Percentiles rank a stretch among this genome's conserved stretches.
Evolutionary conservation across 2,888 invertebrate genomes (phyloP).

Genomic region (Phyllotreta striolata): DNA sequence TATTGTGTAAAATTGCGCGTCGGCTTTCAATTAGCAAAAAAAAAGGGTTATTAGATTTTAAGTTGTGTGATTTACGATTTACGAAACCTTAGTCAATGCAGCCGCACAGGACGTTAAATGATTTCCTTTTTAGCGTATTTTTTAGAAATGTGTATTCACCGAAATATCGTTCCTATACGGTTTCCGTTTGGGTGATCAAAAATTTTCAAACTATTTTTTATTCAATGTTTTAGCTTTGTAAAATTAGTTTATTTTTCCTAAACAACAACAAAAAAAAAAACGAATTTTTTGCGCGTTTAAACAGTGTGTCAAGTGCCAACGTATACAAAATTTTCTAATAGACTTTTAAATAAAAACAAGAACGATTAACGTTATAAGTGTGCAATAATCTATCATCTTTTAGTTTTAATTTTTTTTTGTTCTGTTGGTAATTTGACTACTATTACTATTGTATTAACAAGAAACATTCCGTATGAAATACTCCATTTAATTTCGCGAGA

Average conservation of each 20-base stretch:
- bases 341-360: conserved; percentile 13
- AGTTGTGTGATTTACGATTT: conserved; percentile 28
- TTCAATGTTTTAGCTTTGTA: conserved; percentile 14
- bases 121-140: conserved; percentile 14
- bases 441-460: conserved; percentile 1
- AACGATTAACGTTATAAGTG: conserved; percentile 21
- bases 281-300: conserved; percentile 7
- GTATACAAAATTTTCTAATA: conserved; percentile 26
- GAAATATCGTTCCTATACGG: conserved; percentile 14
- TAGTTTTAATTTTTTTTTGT: not conserved
- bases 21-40: conserved; percentile 3
- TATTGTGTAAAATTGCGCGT: conserved; percentile 13
- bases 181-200: conserved; percentile 4
- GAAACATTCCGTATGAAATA: too few species aligned
- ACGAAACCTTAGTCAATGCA: conserved; percentile 17
- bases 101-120: conserved; percentile 1
- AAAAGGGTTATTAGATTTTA: conserved; percentile 28
- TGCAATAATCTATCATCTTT: conserved; percentile 18
- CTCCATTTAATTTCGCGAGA: too few species aligned
- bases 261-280: too few species aligned
- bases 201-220: conserved; percentile 15
- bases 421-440: not conserved
- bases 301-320: conserved; percentile 28
- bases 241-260: conserved; percentile 9
- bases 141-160: conserved; percentile 1